Conservation (phyloP, 2,113 vertebrate species). For the Melanerpes aurifrons region DNA sequence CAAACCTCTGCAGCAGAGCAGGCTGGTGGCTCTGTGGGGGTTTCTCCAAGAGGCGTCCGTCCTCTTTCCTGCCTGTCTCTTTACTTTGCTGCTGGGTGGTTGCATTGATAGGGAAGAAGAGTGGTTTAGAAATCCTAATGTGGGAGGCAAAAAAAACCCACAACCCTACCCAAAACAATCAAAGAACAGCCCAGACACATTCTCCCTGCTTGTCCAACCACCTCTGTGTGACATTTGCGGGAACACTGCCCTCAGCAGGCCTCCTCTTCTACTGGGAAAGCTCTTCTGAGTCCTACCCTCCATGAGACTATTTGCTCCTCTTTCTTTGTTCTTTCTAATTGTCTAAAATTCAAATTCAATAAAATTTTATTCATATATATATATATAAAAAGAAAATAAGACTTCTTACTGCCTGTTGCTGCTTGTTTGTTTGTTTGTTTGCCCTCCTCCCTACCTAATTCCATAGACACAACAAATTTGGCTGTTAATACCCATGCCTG, state of each 20-base stretch:
- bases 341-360: slow-evolving; percentile 77
- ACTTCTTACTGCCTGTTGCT: slow-evolving; percentile 17
- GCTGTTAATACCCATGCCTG: neutral
- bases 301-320: slow-evolving; percentile 73
- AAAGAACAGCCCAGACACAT: slow-evolving; percentile 23
- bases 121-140: slow-evolving; percentile 21
- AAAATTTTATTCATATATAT: slow-evolving; percentile 81
- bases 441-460: neutral
- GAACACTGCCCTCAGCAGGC: slow-evolving; percentile 52
- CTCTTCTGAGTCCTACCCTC: slow-evolving; percentile 55
- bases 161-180: neutral
- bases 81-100: neutral
- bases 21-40: neutral
- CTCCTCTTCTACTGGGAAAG: slow-evolving; percentile 32
- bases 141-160: neutral
- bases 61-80: neutral
- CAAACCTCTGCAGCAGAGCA: neutral
- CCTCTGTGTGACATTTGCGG: slow-evolving; percentile 59
- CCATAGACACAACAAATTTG: neutral
- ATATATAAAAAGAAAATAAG: slow-evolving; percentile 30
- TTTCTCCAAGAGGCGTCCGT: neutral
- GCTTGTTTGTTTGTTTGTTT: neutral
- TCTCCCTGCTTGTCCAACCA: slow-evolving; percentile 71
- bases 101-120: neutral
- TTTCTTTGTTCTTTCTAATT: slow-evolving; percentile 84